Evolutionary conservation across 2,797 vertebrate genomes (phyloP), one percentile per base, ranked within the genome.

Genomic region (Selene dorsalis): DNA sequence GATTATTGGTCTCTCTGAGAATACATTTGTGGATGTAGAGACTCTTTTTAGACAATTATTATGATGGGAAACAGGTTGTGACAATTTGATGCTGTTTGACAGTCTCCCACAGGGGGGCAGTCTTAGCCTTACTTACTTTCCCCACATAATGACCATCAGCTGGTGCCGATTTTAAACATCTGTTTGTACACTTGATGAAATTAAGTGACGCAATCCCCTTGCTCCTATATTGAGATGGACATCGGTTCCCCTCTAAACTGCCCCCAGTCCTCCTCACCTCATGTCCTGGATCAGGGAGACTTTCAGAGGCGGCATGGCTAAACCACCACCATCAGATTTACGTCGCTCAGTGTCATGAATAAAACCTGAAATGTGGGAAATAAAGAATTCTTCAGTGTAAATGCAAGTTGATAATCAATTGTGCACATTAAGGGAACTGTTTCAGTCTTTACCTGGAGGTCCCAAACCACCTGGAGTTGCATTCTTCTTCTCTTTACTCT

Each of bases 261-360:
- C 22, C 55, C 1, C 8, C 11, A 56, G 28, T 47, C 6, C 28
- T 71, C 13, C 85, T 94, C 88, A 98, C 98, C 97, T 97, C 98
- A 99, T 99, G 90, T 99, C 98, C 88, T 98, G 96, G 83, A 98
- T 95, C 30, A 99, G 94, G 28, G 98, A 99, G 80, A 99, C 92
- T 93, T 96, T 97, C 48, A 99, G 94, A 72, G 97, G 97, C 12
- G 96, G 95, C 96, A 99, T 95, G 60, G 94, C 95, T 32, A 95
- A 95, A 69, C 94, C 95, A 18, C 96, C 95, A 5, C 96, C 95
- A 69, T 99, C 98, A 59, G 97, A 98, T 87, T 97, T 99, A 20
- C 98, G 95, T 85, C 98, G 96, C 88, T 99, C 98, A 14, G 96
- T 93, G 87, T 99, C 96, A 72, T 98, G 93, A 87, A 98, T 96